Evolutionary conservation across 2,797 vertebrate species (phyloP).

Genomic region (Microcaecilia unicolor): DNA sequence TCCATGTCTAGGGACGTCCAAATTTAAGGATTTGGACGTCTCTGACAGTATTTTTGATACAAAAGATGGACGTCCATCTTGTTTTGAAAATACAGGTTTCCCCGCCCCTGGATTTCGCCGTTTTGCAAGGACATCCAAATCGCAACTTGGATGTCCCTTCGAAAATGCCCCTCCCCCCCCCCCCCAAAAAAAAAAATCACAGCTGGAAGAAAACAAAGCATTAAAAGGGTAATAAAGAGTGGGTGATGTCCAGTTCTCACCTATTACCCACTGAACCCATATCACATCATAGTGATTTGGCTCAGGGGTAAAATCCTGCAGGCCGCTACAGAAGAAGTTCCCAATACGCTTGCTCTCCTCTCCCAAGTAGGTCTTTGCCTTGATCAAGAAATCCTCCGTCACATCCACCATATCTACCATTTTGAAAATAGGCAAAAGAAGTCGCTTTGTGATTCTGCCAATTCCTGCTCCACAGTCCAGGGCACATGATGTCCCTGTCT

Average conservation of each 20-base stretch:
- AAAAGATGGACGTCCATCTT: too few species aligned
- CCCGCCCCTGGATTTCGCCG: too few species aligned
- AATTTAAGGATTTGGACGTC: too few species aligned
- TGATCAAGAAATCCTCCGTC: constrained; percentile 83
- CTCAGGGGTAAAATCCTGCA: constrained; percentile 86
- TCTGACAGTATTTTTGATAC: too few species aligned
- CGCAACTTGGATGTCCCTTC: too few species aligned
- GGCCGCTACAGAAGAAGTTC: constrained; percentile 80
- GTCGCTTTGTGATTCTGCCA: constrained; percentile 83
- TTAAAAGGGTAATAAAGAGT: rapidly evolving
- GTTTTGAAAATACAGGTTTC: too few species aligned
- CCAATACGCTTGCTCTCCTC: constrained; percentile 75
- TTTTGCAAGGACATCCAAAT: too few species aligned
- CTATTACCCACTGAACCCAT: constrained; percentile 98
- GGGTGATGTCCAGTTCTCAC: constrained; percentile 42
- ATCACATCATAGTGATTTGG: constrained; percentile 79
- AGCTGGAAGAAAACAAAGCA: too few species aligned
- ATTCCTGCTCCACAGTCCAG: constrained; percentile 94
- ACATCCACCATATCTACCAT: constrained; percentile 91
- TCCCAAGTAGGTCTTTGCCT: constrained; percentile 79
- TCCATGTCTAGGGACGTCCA: too few species aligned
- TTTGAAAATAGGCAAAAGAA: constrained; percentile 85
- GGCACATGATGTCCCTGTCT: constrained; percentile 64
- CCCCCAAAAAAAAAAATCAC: too few species aligned
- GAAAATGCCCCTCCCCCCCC: too few species aligned